These are phyloP conservation scores for Hylaeus anthracinus DNA, from an alignment of 1,140 invertebrate species.

Conservation along the genomic window DNA sequence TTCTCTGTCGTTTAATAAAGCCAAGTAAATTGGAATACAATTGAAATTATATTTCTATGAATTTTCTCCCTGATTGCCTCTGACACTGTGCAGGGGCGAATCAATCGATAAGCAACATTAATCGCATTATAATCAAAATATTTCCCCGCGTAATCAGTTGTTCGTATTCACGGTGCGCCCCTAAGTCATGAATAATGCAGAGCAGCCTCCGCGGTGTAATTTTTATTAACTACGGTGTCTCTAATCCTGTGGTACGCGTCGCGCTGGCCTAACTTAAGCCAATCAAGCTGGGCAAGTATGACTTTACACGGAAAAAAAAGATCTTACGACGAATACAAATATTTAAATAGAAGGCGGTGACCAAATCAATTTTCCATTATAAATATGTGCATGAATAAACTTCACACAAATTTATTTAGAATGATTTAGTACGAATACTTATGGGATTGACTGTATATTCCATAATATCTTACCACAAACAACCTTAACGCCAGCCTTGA, in stretches of 20 bases:
- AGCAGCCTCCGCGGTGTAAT: slow-evolving; percentile 11
- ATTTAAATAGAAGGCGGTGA: too few species aligned
- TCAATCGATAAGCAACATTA: slow-evolving; percentile 39
- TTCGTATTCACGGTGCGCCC: slow-evolving; percentile 24
- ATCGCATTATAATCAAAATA: slow-evolving; percentile 41
- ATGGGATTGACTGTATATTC: too few species aligned
- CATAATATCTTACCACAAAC: too few species aligned
- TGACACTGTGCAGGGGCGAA: not conserved
- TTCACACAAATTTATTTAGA: too few species aligned
- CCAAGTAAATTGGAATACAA: too few species aligned
- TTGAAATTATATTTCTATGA: not conserved
- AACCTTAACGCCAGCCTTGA: too few species aligned
- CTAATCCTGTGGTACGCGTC: slow-evolving; percentile 9
- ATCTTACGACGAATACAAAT: too few species aligned
- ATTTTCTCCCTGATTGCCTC: not conserved
- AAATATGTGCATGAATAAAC: too few species aligned
- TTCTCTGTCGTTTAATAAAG: too few species aligned
- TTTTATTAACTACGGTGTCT: slow-evolving; percentile 47
- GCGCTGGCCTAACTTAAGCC: slow-evolving; percentile 24
- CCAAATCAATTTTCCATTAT: too few species aligned
- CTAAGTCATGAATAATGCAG: slow-evolving; percentile 30
- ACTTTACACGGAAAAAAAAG: too few species aligned
- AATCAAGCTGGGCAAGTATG: slow-evolving; percentile 7
- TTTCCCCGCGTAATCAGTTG: slow-evolving; percentile 27
- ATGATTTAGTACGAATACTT: too few species aligned